Evolutionary conservation across 2,888 invertebrate species (phyloP).

Genomic region (Pheosia tremula): DNA sequence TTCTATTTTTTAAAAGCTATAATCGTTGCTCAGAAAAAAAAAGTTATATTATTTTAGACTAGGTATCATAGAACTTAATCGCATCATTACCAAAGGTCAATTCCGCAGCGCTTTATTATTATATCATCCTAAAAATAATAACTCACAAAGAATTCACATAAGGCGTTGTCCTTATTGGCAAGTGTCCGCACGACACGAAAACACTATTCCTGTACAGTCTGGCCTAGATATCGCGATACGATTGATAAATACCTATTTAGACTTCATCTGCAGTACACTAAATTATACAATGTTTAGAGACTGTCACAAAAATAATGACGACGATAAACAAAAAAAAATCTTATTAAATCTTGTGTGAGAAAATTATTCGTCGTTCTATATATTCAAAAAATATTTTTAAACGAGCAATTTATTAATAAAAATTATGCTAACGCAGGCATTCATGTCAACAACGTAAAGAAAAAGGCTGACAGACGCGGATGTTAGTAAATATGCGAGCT

Average conservation of each 20-base stretch:
- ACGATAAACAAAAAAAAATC: not conserved
- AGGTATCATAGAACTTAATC: slow-evolving; percentile 3
- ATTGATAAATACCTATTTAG: not conserved
- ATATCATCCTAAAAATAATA: slow-evolving; percentile 27
- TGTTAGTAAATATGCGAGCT: slow-evolving; percentile 61
- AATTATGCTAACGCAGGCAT: not conserved
- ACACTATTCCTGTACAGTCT: not conserved
- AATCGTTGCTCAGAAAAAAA: too few species aligned
- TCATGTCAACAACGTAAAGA: slow-evolving; percentile 4
- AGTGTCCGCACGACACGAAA: too few species aligned
- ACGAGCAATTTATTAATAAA: not conserved
- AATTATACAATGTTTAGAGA: not conserved
- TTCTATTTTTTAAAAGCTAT: too few species aligned
- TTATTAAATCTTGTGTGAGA: not conserved
- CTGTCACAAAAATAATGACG: not conserved
- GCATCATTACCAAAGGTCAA: slow-evolving; percentile 24
- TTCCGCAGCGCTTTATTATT: slow-evolving; percentile 28
- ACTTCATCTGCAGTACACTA: not conserved
- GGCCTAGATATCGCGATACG: not conserved
- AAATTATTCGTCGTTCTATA: not conserved
- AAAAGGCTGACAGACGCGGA: slow-evolving; percentile 28
- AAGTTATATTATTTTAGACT: too few species aligned
- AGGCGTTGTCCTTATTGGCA: too few species aligned
- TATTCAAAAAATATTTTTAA: not conserved
- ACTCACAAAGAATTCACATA: not conserved